These are phyloP conservation scores for Poeciliopsis occidentalis DNA, from an alignment of 2,113 vertebrate species.

Conservation along the genomic window DNA sequence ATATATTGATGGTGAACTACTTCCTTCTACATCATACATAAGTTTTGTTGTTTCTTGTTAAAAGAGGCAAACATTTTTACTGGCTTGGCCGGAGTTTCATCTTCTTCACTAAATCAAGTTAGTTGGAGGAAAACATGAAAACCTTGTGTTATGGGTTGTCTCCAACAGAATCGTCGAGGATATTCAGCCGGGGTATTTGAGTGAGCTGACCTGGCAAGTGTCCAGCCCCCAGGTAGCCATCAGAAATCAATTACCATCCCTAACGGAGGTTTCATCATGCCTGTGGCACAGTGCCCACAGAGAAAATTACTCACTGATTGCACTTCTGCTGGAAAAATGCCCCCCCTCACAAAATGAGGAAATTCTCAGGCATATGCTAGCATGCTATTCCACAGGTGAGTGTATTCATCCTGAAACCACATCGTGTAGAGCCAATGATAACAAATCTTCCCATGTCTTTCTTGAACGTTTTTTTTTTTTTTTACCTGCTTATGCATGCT, in stretches of 20 bases:
- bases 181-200: conserved; percentile 41
- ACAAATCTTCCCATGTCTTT: conserved; percentile 11
- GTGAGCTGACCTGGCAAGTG: conserved; percentile 59
- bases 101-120: not conserved
- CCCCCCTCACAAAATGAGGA: not conserved
- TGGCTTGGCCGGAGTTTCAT: not conserved
- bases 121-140: not conserved
- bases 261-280: conserved; percentile 60
- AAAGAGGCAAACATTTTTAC: no score
- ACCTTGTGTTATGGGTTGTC: conserved; percentile 25
- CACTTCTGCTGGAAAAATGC: conserved; percentile 21
- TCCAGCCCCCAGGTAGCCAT: conserved; percentile 61
- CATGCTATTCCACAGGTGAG: conserved; percentile 32
- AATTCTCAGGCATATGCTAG: not conserved
- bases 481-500: not conserved
- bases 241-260: conserved; percentile 71
- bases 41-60: not conserved
- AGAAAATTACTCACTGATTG: conserved; percentile 67
- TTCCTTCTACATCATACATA: no score
- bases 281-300: conserved; percentile 60
- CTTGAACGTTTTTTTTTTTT: not conserved
- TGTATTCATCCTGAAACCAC: conserved; percentile 6
- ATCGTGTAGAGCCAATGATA: not conserved
- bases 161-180: conserved; percentile 42
- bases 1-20: no score